Evolutionary conservation across 2,113 vertebrate genomes (phyloP), one percentile per base, ranked within the genome.

Genomic region (Uria lomvia): DNA sequence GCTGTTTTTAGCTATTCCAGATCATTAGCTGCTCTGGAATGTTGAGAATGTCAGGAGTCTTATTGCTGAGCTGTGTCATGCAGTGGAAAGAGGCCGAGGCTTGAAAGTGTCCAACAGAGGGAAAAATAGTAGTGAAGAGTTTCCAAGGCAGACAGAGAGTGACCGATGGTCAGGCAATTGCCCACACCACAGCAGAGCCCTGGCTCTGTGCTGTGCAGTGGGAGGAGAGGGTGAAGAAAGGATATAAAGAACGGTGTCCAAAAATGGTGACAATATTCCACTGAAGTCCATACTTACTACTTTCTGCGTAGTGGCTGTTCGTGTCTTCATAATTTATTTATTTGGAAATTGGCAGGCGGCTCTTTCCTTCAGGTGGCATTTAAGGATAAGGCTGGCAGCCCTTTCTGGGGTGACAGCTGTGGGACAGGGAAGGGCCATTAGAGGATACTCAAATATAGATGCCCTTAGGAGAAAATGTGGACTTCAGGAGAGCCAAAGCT

Each of bases 121-220:
- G 50, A 53, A 70, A 34, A 73, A 53, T 38, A 42, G 32, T 52
- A 47, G 13, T 30, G 29, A 79, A 81, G 43, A 55, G 15, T 42
- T 55, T 89, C n/a, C 47, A 75, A 50, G 38, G 45, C 49, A 56
- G 71, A 34, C 9, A 40, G 26, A 62, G 75, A 45, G 17, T 36
- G 40, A 52, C 30, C 0, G 0, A 27, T 3, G 1, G 4, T 58
- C 53, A 49, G 53, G n/a, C 1, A 2, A 20, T 53, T 65, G 42
- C n/a, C 74, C 50, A 40, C 34, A 32, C 34, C 36, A 42, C 16
- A 56, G 56, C 34, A n/a, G 62, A 59, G 52, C 32, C 23, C 38
- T 89, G 68, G 34, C 45, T 71, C 29, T 40, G 52, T 18, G 21
- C 56, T 70, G 20, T 67, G 72, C 53, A 23, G 0, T 29, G 13